Percentiles rank a stretch among this genome's conserved stretches.
Evolutionary conservation across 2,113 vertebrate species (phyloP).

Genomic region (Pheucticus melanocephalus): DNA sequence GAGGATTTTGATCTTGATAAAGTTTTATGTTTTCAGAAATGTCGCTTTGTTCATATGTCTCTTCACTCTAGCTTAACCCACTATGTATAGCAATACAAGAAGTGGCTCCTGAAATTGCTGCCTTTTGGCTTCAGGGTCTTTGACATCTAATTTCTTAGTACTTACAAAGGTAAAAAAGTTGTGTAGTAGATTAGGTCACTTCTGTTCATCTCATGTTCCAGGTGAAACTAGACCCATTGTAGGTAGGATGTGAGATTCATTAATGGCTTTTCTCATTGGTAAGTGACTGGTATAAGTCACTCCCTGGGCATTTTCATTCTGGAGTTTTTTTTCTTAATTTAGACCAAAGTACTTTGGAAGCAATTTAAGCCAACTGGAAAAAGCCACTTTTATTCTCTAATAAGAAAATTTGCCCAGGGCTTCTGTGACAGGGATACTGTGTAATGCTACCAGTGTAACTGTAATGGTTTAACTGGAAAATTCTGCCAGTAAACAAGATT

Average conservation of each 20-base stretch:
- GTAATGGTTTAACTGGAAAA: constrained; percentile 19
- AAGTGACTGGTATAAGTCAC: background rate
- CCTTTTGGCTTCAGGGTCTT: background rate
- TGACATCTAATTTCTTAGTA: background rate
- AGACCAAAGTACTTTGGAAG: background rate
- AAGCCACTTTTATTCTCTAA: background rate
- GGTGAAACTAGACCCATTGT: background rate
- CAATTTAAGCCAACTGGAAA: constrained; percentile 21
- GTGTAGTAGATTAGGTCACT: background rate
- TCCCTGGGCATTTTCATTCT: background rate
- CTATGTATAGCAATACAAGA: background rate
- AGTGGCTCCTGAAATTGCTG: background rate
- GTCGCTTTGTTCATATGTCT: fast-evolving
- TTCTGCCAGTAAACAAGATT: background rate
- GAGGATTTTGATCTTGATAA: background rate
- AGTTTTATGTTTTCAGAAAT: background rate
- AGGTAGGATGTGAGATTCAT: background rate
- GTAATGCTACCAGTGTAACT: background rate
- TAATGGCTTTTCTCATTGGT: background rate
- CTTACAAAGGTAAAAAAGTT: background rate
- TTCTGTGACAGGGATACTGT: background rate
- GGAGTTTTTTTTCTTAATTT: background rate
- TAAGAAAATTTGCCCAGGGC: background rate
- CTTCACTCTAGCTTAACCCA: background rate
- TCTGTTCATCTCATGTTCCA: background rate